Evolutionary conservation across 2,888 invertebrate genomes (phyloP).

Genomic region (Drosophila anomalata): DNA sequence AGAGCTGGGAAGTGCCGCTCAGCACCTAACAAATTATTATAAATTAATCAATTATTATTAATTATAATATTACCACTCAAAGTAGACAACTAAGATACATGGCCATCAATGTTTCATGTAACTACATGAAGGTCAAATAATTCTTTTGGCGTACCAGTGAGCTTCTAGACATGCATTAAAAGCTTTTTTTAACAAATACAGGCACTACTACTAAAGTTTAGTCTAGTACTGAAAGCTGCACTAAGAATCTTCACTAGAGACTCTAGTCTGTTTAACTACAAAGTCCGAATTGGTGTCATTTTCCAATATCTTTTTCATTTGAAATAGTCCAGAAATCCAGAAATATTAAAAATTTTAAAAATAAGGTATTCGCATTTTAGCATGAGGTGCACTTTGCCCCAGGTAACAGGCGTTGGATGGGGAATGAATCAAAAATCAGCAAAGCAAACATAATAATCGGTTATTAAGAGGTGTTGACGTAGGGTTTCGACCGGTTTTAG

Average conservation of each 20-base stretch:
- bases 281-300: slow-evolving; percentile 52
- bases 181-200: slow-evolving; percentile 14
- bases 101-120: slow-evolving; percentile 3
- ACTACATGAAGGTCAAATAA: slow-evolving; percentile 6
- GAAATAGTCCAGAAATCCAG: no score
- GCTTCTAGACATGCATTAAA: neutral
- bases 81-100: neutral
- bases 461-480: slow-evolving; percentile 23
- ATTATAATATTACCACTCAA: slow-evolving; percentile 1
- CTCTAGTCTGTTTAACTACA: neutral
- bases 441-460: slow-evolving; percentile 1
- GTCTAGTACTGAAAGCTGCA: neutral
- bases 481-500: slow-evolving; percentile 46
- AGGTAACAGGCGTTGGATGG: no score
- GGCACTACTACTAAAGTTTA: neutral
- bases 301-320: neutral
- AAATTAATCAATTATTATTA: slow-evolving; percentile 11
- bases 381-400: no score
- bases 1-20: slow-evolving; percentile 12
- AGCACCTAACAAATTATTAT: slow-evolving; percentile 14
- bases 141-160: neutral
- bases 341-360: no score
- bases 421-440: slow-evolving; percentile 4
- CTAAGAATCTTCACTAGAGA: slow-evolving; percentile 2
- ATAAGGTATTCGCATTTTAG: no score